phyloP scores from a whole-genome alignment of 2,888 invertebrate genomes.

The Eretmocerus hayati region DNA sequence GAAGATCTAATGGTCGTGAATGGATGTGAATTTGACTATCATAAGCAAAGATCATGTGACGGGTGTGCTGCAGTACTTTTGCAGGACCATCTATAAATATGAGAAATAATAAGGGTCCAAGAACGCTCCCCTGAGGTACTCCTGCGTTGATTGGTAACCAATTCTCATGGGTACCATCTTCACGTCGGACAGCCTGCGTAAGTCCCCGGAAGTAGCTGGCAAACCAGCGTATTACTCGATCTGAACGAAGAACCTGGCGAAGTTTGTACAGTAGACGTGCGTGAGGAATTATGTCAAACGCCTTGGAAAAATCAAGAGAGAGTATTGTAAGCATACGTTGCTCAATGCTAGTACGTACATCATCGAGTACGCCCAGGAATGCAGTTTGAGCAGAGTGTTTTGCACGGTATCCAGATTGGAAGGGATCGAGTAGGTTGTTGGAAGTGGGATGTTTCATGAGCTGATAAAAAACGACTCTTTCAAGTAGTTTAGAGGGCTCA shows the following conservation, averaged over 20 bases:
- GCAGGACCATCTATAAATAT: too few species aligned
- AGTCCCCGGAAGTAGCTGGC: not conserved
- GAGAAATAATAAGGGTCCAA: not conserved
- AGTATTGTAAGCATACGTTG: not conserved
- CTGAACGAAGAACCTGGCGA: not conserved
- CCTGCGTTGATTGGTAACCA: too few species aligned
- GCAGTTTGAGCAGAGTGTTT: not conserved
- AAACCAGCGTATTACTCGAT: not conserved
- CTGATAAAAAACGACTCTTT: too few species aligned
- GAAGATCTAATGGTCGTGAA: not conserved
- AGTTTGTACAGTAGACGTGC: too few species aligned
- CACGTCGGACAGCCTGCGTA: not conserved
- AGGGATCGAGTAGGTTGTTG: too few species aligned
- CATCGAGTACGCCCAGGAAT: not conserved
- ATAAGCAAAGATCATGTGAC: too few species aligned
- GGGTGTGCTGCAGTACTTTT: too few species aligned
- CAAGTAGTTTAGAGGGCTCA: too few species aligned
- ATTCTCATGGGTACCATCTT: not conserved
- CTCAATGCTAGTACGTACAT: not conserved
- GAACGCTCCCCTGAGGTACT: too few species aligned
- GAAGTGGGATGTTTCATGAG: too few species aligned
- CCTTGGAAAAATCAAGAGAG: not conserved
- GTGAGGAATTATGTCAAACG: too few species aligned
- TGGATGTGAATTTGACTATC: too few species aligned
- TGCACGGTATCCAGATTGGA: constrained; percentile 4